These are phyloP conservation scores for Festucalex cinctus DNA, from an alignment of 2,113 vertebrate genomes.

Conservation along the genomic window DNA sequence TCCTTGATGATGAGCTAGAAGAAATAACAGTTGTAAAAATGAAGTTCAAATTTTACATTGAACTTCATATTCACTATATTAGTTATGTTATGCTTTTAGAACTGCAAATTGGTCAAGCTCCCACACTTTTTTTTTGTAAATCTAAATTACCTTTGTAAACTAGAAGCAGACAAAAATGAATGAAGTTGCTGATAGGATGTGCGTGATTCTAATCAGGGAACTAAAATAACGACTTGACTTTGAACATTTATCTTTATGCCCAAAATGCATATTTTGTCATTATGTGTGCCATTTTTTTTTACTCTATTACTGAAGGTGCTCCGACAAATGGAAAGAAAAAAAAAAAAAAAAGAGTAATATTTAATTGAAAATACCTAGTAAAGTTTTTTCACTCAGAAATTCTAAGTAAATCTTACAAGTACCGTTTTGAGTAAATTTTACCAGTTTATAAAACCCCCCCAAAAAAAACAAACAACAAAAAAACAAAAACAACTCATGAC, in stretches of 20 bases:
- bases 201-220: too few relatives aligned
- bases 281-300: background rate
- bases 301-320: background rate
- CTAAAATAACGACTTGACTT: too few relatives aligned
- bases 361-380: too few relatives aligned
- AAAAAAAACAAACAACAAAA: too few relatives aligned
- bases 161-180: background rate
- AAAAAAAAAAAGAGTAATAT: too few relatives aligned
- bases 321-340: background rate
- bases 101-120: background rate
- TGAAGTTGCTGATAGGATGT: background rate
- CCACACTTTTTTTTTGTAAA: too few relatives aligned
- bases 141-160: background rate
- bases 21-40: background rate
- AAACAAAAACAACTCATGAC: too few relatives aligned
- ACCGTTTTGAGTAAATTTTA: too few relatives aligned
- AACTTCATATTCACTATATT: background rate
- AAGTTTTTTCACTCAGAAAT: too few relatives aligned
- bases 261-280: background rate
- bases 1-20: slow-evolving; percentile 94
- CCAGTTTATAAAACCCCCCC: too few relatives aligned
- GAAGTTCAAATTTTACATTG: background rate
- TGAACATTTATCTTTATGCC: background rate
- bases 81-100: background rate
- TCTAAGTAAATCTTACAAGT: too few relatives aligned